phyloP scores from a whole-genome alignment of 2,113 vertebrate species.

The Osmerus eperlanus region DNA sequence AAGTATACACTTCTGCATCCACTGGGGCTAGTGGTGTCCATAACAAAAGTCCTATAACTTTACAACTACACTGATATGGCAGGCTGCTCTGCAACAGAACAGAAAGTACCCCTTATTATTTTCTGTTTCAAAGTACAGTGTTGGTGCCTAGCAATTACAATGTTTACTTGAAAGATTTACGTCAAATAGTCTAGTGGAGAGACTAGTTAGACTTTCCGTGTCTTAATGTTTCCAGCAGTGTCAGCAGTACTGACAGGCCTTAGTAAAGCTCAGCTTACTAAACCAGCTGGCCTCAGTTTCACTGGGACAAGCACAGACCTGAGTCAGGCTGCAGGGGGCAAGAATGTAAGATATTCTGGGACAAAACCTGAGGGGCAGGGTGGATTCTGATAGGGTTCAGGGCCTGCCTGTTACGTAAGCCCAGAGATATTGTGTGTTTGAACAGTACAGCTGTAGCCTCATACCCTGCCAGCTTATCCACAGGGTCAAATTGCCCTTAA shows the following conservation, averaged over 20 bases:
- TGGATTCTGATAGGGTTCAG: not conserved
- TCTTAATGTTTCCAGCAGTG: constrained; percentile 5
- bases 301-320: constrained; percentile 24
- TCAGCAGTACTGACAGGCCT: constrained; percentile 10
- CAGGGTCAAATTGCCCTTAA: too few relatives aligned
- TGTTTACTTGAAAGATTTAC: too few relatives aligned
- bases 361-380: not conserved
- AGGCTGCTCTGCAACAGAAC: too few relatives aligned
- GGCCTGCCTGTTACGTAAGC: constrained; percentile 43
- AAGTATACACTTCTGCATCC: too few relatives aligned
- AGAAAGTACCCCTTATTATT: too few relatives aligned
- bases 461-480: not conserved
- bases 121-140: too few relatives aligned
- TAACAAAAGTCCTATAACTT: too few relatives aligned
- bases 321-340: constrained; percentile 15
- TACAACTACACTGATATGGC: too few relatives aligned
- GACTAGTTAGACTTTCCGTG: not conserved
- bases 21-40: too few relatives aligned
- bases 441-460: constrained; percentile 9
- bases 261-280: not conserved
- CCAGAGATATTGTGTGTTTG: constrained; percentile 39
- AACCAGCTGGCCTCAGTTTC: constrained; percentile 17
- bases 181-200: too few relatives aligned
- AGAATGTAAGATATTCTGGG: constrained; percentile 50
- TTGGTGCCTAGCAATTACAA: too few relatives aligned